Conservation (phyloP, 2,888 invertebrate genomes). For the Leptodirus hochenwartii region DNA sequence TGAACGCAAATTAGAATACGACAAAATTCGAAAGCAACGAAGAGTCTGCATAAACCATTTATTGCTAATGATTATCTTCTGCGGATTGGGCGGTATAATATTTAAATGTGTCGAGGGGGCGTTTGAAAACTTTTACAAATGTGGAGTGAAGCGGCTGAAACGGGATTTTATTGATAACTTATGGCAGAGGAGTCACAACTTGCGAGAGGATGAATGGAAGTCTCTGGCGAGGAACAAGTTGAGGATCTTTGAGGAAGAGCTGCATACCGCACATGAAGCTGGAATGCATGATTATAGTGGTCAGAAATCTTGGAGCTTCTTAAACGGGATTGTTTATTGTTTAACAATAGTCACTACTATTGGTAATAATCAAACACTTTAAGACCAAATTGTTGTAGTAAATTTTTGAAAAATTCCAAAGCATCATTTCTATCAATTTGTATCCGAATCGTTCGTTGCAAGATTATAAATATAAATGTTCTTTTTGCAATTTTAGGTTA, state of each 20-base stretch:
- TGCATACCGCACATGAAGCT: conserved; percentile 67
- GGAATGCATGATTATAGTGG: conserved; percentile 73
- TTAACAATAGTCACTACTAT: conserved; percentile 77
- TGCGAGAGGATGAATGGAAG: conserved; percentile 82
- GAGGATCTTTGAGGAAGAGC: conserved; percentile 69
- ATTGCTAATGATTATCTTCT: conserved; percentile 49
- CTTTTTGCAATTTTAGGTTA: conserved; percentile 83
- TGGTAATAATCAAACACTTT: conserved; percentile 39
- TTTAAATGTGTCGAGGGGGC: conserved; percentile 72
- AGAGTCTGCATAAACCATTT: conserved; percentile 51
- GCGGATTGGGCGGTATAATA: conserved; percentile 62
- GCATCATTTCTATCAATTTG: neutral
- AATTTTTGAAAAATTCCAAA: neutral
- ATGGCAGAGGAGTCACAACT: conserved; percentile 64
- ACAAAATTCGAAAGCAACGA: conserved; percentile 33
- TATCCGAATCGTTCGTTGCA: conserved; percentile 1
- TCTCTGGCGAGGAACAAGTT: conserved; percentile 63
- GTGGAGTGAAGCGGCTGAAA: conserved; percentile 71
- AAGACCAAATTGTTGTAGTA: neutral
- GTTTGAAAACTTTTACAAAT: conserved; percentile 73
- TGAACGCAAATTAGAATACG: conserved; percentile 37
- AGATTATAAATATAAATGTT: too few relatives aligned
- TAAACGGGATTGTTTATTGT: conserved; percentile 73
- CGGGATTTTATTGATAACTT: conserved; percentile 69
- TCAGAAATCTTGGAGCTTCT: conserved; percentile 71